Evolutionary conservation across 2,888 invertebrate species (phyloP).

Genomic region (Tinea semifulvella): DNA sequence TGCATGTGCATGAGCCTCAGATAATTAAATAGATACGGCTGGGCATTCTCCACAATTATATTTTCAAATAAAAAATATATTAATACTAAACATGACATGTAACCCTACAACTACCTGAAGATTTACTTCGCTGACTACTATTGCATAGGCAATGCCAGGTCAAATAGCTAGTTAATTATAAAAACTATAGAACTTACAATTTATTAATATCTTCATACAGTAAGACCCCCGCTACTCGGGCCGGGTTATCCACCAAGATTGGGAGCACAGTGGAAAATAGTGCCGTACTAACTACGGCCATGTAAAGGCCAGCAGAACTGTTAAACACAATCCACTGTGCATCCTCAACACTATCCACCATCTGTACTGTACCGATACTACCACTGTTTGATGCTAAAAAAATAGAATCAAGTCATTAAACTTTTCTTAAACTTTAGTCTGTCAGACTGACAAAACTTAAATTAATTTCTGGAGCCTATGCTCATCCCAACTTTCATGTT

Average conservation of each 20-base stretch:
- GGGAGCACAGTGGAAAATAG: conserved; percentile 67
- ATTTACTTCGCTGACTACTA: too few relatives aligned
- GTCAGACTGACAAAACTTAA: too few relatives aligned
- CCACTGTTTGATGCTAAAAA: conserved; percentile 76
- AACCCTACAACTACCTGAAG: too few relatives aligned
- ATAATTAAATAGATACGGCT: too few relatives aligned
- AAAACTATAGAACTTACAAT: conserved; percentile 29
- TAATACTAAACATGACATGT: too few relatives aligned
- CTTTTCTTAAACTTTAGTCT: neutral
- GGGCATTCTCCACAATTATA: too few relatives aligned
- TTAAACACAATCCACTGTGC: conserved; percentile 76
- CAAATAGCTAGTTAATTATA: too few relatives aligned
- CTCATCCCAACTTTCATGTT: too few relatives aligned
- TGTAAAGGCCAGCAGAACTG: conserved; percentile 82
- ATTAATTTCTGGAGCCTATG: too few relatives aligned
- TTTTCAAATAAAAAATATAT: too few relatives aligned
- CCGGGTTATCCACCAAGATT: conserved; percentile 56
- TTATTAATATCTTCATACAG: conserved; percentile 60
- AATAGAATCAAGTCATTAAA: neutral
- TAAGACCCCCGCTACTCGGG: conserved; percentile 73
- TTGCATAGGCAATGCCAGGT: too few relatives aligned
- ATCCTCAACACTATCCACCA: conserved; percentile 72
- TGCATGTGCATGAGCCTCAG: too few relatives aligned
- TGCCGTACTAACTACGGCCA: conserved; percentile 74
- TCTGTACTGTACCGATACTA: conserved; percentile 85